Conservation (phyloP, 2,888 invertebrate genomes). For the Chrysina gloriosa region DNA sequence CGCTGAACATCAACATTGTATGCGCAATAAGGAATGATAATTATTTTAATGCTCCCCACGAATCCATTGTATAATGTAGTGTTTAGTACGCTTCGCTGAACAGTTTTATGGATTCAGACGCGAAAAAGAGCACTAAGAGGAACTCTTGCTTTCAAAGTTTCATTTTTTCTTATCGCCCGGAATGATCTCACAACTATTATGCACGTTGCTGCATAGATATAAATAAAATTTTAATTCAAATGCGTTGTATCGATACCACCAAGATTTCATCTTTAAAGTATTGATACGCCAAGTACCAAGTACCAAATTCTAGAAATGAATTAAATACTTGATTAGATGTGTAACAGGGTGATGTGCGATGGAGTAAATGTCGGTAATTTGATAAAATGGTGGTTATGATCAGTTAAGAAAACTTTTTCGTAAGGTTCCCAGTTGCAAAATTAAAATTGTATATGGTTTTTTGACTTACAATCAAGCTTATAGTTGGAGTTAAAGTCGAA, state of each 20-base stretch:
- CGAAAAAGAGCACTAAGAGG: not conserved
- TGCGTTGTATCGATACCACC: not conserved
- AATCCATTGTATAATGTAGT: constrained; percentile 11
- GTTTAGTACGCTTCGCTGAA: constrained; percentile 4
- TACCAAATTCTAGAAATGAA: too few species aligned
- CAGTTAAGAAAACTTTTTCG: too few species aligned
- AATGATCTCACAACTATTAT: not conserved
- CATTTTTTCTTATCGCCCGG: not conserved
- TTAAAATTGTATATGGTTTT: too few species aligned
- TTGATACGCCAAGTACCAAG: not conserved
- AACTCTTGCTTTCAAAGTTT: constrained; percentile 4
- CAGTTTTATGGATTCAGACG: not conserved
- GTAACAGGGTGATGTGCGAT: too few species aligned
- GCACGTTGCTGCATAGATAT: not conserved
- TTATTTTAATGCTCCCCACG: constrained; percentile 8
- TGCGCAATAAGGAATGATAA: constrained; percentile 26
- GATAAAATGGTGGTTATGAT: too few species aligned
- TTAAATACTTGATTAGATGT: too few species aligned
- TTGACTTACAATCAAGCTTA: too few species aligned
- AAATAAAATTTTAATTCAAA: not conserved
- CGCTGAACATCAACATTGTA: constrained; percentile 17
- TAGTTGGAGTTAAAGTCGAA: too few species aligned
- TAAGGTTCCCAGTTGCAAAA: too few species aligned
- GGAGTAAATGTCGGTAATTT: too few species aligned
- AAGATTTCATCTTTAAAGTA: not conserved